Percentiles rank a stretch among this genome's conserved stretches.
Conservation (phyloP, 2,888 invertebrate species). For the Myopa testacea region DNA sequence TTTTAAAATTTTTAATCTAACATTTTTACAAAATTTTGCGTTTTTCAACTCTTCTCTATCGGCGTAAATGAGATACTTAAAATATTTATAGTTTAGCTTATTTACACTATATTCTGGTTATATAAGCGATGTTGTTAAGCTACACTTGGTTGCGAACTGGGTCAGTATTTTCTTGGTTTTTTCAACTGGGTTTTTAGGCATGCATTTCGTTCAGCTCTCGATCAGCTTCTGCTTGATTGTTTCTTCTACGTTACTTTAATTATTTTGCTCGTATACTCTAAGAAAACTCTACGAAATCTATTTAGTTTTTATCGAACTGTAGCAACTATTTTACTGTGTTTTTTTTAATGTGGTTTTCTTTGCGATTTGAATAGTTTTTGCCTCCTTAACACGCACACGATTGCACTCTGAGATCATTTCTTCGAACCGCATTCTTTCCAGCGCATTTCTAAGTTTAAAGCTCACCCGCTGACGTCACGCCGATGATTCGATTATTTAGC, state of each 20-base stretch:
- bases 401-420: conserved; percentile 64
- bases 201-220: too few relatives aligned
- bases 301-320: background rate
- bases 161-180: background rate
- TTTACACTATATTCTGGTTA: too few relatives aligned
- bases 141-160: too few relatives aligned
- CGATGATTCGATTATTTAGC: background rate
- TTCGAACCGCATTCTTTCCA: background rate
- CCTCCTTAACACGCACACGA: conserved; percentile 43
- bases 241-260: background rate
- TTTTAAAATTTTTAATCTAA: conserved; percentile 40
- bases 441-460: background rate
- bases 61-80: too few relatives aligned
- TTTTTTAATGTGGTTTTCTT: background rate
- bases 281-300: background rate
- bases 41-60: conserved; percentile 3
- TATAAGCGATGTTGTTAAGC: too few relatives aligned
- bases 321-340: background rate
- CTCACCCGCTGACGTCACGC: conserved; percentile 13
- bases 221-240: too few relatives aligned
- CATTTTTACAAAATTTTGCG: conserved; percentile 40
- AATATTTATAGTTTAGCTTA: too few relatives aligned
- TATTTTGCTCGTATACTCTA: conserved; percentile 19
- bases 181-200: background rate
- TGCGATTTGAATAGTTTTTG: background rate